Evolutionary conservation across 2,113 vertebrate genomes (phyloP).

Genomic region (Oryzias curvinotus): DNA sequence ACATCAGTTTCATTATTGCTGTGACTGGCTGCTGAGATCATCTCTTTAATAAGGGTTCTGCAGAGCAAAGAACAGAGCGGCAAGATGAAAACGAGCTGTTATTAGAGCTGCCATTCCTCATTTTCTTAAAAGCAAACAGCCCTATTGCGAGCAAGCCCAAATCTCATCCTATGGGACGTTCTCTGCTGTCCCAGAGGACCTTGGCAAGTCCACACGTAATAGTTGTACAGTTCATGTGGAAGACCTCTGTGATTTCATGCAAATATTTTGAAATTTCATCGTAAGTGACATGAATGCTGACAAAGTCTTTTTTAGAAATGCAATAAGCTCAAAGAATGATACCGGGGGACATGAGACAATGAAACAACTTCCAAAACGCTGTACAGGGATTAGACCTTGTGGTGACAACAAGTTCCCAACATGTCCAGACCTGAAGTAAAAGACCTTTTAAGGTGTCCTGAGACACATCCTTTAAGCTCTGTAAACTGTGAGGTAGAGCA

Average conservation of each 20-base stretch:
- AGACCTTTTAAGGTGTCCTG: not conserved
- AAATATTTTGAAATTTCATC: not conserved
- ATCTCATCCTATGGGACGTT: slow-evolving; percentile 11
- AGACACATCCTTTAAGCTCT: not conserved
- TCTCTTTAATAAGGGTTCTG: slow-evolving; percentile 18
- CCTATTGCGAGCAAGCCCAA: slow-evolving; percentile 32
- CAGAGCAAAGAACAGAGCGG: slow-evolving; percentile 16
- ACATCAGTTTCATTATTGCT: not conserved
- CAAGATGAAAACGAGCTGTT: slow-evolving; percentile 35
- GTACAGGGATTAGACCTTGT: too few species aligned
- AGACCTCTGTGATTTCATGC: slow-evolving; percentile 25
- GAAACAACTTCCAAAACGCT: too few species aligned
- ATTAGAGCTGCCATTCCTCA: slow-evolving; percentile 39
- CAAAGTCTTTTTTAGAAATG: too few species aligned
- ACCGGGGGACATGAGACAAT: too few species aligned
- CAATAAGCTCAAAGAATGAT: too few species aligned
- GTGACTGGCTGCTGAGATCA: slow-evolving; percentile 3
- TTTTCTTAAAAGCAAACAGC: slow-evolving; percentile 29
- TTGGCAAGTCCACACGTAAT: slow-evolving; percentile 11
- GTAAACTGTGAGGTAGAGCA: not conserved
- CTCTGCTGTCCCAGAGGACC: slow-evolving; percentile 25
- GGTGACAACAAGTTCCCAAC: not conserved
- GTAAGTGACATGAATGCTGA: too few species aligned
- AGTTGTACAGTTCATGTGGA: slow-evolving; percentile 24
- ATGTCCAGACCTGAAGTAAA: not conserved